Base-by-base conservation (phyloP, 2,797 vertebrate species). In the Fundulus diaphanus region DNA sequence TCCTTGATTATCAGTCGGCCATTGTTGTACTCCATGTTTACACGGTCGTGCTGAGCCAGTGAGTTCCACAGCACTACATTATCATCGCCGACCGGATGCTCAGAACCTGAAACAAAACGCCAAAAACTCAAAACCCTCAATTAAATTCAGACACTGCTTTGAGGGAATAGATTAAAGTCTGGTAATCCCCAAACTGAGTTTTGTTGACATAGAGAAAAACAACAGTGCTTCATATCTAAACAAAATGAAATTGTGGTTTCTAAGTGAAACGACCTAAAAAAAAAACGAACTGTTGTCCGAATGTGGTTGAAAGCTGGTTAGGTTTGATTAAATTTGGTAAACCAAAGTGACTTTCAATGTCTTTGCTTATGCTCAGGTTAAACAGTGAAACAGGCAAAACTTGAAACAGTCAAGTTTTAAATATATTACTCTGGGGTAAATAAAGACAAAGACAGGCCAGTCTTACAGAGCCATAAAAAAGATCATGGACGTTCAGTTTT, bases 41-140 rank as follows among this genome's bases (percentile, higher is more conserved):
- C 3, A 11, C 4, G 80, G 76, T 87, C 22, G 0, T 75, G 18
- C 0, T 91, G 79, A 0, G 5, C 44, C 0, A 44, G 1, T 4
- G 75, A 3, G 3, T 9, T 1, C 92, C 92, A 94, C 68, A 74
- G 78, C 68, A 93, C 84, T 42, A 89, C 70, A 1, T 79, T 40
- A 0, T 65, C 0, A 0, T 3, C 0, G 13, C 66, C 56, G 0
- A 0, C 0, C 1, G 24, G 31, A 13, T 0, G 0, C 1, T 0
- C 0, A 11, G 85, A 18, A n/a, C 89, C 92, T 94, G 61, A 16
- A 13, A 51, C 16, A 20, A 70, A 77, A 22, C 44, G 4, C 8
- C 51, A 24, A 73, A 22, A 49, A 68, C 5, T 18, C 1, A 66
- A 42, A 65, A 61, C 8, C n/a, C 12, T 56, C n/a, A 56, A 13